phyloP scores from a whole-genome alignment of 2,113 vertebrate species.

The Eolophus roseicapilla region DNA sequence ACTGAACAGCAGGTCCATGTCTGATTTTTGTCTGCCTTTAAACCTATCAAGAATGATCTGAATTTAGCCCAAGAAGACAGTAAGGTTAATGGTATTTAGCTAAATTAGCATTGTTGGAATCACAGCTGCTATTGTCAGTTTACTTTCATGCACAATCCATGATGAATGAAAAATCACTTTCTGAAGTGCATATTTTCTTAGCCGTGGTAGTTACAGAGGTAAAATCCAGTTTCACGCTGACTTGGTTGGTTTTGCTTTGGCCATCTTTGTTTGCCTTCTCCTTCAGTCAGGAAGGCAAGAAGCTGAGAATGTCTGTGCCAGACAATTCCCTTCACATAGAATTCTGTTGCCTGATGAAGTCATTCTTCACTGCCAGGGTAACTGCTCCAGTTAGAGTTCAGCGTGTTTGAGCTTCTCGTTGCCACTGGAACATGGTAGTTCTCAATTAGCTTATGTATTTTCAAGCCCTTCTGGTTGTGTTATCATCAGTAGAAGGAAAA shows the following conservation, averaged over 20 bases:
- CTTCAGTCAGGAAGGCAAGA: neutral
- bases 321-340: neutral
- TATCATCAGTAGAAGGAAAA: neutral
- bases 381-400: neutral
- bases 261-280: neutral
- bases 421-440: neutral
- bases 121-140: neutral
- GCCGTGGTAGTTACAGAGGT: neutral
- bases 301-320: neutral
- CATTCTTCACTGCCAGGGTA: neutral
- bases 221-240: neutral
- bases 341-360: neutral
- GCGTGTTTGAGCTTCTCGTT: neutral
- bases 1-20: neutral
- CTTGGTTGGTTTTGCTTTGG: neutral
- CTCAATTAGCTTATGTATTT: neutral
- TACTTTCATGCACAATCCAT: neutral
- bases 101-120: neutral
- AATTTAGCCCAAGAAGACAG: neutral
- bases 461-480: neutral
- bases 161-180: neutral
- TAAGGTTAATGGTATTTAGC: neutral
- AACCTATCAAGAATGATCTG: neutral
- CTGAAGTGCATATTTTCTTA: neutral
- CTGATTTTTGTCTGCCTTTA: neutral